phyloP scores from a whole-genome alignment of 1,140 invertebrate genomes.

The Ceratosolen solmsi region DNA sequence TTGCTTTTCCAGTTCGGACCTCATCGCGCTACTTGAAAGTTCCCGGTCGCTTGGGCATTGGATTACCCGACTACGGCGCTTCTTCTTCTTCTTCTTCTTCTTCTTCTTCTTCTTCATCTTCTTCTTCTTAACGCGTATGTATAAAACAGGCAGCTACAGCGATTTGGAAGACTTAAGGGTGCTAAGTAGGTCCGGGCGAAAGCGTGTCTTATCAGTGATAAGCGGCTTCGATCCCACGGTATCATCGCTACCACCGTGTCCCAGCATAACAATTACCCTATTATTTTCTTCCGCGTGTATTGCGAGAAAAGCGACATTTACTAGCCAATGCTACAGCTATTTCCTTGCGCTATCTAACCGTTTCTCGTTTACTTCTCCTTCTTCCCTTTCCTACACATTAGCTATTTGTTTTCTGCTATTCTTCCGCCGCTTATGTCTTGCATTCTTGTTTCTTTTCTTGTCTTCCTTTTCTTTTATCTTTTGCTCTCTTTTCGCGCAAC shows the following conservation, averaged over 20 bases:
- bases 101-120: no score
- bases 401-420: not conserved
- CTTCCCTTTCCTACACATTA: no score
- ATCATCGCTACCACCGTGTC: conserved; percentile 59
- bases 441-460: no score
- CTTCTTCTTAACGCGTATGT: no score
- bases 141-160: not conserved
- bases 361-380: no score
- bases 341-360: conserved; percentile 48
- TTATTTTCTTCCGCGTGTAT: conserved; percentile 56
- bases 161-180: conserved; percentile 58
- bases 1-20: not conserved
- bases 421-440: not conserved
- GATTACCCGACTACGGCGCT: not conserved
- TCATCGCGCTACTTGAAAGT: not conserved
- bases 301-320: no score
- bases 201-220: conserved; percentile 67
- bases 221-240: conserved; percentile 60
- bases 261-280: conserved; percentile 69
- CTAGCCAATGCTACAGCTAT: conserved; percentile 48
- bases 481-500: no score
- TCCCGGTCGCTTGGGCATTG: not conserved
- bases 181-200: conserved; percentile 61
- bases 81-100: no score
- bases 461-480: no score